A percentile compares a stretch with the other conserved stretches of the same genome.
Evolutionary conservation across 30 jellyfish, hydroid and myxozoan species (phyloP).

Genomic region (Phacellophora camtschatica): DNA sequence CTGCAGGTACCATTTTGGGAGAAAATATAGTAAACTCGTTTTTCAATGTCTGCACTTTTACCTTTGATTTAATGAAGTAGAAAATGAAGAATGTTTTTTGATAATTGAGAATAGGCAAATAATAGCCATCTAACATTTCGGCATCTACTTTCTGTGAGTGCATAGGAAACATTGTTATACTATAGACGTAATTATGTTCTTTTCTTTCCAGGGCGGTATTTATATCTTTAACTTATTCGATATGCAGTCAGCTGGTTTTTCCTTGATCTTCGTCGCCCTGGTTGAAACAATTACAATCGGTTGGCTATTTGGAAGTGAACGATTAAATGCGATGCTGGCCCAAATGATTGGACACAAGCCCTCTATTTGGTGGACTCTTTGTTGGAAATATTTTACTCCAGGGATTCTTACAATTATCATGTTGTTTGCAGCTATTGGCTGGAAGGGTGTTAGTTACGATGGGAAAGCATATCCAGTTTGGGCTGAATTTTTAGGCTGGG

Average conservation of each 20-base stretch:
- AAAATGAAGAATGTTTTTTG: too few species aligned
- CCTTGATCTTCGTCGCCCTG: slow-evolving; percentile 80
- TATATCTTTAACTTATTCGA: slow-evolving; percentile 80
- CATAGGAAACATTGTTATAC: too few species aligned
- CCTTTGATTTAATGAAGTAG: too few species aligned
- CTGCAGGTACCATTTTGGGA: too few species aligned
- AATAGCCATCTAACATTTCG: too few species aligned
- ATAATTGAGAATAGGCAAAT: too few species aligned
- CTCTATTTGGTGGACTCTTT: slow-evolving; percentile 85
- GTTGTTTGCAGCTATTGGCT: slow-evolving; percentile 46
- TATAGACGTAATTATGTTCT: neutral
- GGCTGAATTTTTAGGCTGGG: slow-evolving; percentile 91
- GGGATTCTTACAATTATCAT: slow-evolving; percentile 45
- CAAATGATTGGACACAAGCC: slow-evolving; percentile 90
- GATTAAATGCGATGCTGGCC: slow-evolving; percentile 61
- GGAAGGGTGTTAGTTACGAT: slow-evolving; percentile 75
- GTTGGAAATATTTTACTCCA: slow-evolving; percentile 91
- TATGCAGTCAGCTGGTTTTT: slow-evolving; percentile 84
- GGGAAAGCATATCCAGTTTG: slow-evolving; percentile 66
- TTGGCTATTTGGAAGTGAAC: slow-evolving; percentile 90
- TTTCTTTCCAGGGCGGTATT: slow-evolving; percentile 77
- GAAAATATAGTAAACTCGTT: too few species aligned
- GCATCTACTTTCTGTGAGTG: too few species aligned
- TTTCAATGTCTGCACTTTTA: too few species aligned
- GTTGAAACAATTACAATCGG: slow-evolving; percentile 82